Evolutionary conservation across 2,113 vertebrate genomes (phyloP).

Genomic region (Microcebus ravelobensis): DNA sequence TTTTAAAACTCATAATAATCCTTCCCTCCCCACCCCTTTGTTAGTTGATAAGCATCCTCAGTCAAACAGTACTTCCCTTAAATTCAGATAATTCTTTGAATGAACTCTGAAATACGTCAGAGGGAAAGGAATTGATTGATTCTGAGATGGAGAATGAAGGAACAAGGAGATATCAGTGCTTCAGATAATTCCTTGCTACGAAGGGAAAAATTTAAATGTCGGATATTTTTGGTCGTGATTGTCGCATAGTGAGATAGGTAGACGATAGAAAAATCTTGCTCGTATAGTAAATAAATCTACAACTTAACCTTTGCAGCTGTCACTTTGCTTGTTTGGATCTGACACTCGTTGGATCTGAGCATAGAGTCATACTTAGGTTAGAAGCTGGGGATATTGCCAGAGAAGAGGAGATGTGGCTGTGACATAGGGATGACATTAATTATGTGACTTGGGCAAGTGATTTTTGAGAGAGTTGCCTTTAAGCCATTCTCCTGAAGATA

Average conservation of each 20-base stretch:
- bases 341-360: neutral
- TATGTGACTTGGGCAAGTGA: neutral
- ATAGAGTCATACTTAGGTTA: neutral
- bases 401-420: neutral
- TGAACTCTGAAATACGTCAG: neutral
- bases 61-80: neutral
- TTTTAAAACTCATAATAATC: slow-evolving; percentile 21
- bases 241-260: neutral
- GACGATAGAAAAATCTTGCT: neutral
- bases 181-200: neutral
- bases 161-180: neutral
- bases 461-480: neutral
- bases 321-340: neutral
- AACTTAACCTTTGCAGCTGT: neutral
- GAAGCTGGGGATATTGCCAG: slow-evolving; percentile 10
- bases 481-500: neutral
- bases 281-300: neutral
- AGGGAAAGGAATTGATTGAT: neutral
- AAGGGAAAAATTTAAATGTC: neutral
- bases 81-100: neutral
- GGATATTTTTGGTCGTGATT: neutral
- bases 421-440: neutral
- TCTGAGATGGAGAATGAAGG: neutral
- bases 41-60: neutral
- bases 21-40: neutral